These are phyloP conservation scores for Eufriesea mexicana DNA, from an alignment of 1,140 invertebrate genomes.

Conservation along the genomic window DNA sequence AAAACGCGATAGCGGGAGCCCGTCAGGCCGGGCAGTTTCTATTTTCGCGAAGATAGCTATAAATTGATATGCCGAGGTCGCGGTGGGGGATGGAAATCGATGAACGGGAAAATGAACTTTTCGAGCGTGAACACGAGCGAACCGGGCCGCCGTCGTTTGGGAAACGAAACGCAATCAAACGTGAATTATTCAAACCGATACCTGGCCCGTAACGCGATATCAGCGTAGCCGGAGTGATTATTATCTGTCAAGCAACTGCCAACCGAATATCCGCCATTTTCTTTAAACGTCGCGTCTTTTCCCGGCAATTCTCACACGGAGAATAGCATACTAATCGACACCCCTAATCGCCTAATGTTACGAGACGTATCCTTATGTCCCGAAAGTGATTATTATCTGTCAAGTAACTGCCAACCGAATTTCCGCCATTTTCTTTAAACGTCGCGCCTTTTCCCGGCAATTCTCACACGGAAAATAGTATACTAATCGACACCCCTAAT, in stretches of 20 bases:
- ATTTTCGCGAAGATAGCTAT: conserved; percentile 39
- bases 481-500: no score
- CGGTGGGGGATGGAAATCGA: conserved; percentile 11
- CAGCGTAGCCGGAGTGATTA: conserved; percentile 19
- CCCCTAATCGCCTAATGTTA: no score
- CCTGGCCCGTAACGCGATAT: conserved; percentile 13
- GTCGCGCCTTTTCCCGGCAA: no score
- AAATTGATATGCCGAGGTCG: conserved; percentile 37
- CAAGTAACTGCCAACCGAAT: no score
- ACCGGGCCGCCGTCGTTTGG: not conserved
- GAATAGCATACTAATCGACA: no score
- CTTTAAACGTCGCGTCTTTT: not conserved
- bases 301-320: no score
- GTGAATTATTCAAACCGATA: conserved; percentile 48
- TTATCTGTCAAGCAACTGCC: not conserved
- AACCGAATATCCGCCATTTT: conserved; percentile 1
- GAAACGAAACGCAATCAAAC: conserved; percentile 48
- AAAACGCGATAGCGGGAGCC: not conserved
- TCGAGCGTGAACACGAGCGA: conserved; percentile 31
- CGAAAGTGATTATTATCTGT: no score
- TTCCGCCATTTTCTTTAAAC: no score
- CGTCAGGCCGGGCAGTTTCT: not conserved
- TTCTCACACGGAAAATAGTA: no score
- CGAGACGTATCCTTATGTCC: no score
- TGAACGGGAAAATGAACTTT: conserved; percentile 54